Percentiles rank a stretch among this genome's conserved stretches.
These are phyloP conservation scores for Drosophila albomicans DNA, from an alignment of 1,140 invertebrate genomes.

Conservation along the genomic window DNA sequence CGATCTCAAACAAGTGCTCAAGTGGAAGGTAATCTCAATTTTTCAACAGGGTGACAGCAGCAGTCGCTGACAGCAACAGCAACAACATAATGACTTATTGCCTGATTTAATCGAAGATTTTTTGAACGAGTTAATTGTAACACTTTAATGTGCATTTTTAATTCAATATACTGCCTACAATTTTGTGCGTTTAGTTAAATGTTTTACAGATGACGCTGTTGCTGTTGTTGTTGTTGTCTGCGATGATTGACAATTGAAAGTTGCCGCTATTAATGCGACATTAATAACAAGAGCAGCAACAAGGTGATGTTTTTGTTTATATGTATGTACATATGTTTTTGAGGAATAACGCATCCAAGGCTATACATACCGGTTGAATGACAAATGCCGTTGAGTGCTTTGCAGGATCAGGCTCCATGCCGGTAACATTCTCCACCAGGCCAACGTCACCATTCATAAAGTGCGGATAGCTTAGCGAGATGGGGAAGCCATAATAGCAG, in stretches of 20 bases:
- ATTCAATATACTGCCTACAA: constrained; percentile 43
- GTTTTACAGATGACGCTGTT: constrained; percentile 15
- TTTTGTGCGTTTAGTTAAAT: constrained; percentile 35
- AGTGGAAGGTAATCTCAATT: constrained; percentile 20
- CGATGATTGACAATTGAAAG: constrained; percentile 56
- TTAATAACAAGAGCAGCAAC: constrained; percentile 32
- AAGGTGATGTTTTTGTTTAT: constrained; percentile 7
- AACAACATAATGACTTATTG: constrained; percentile 10
- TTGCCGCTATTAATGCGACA: constrained; percentile 32
- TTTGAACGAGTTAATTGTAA: constrained; percentile 47
- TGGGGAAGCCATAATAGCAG: constrained; percentile 94
- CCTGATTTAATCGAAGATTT: constrained; percentile 32
- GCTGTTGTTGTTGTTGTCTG: constrained; percentile 1
- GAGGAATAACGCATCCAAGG: constrained; percentile 7
- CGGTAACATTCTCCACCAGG: constrained; percentile 89
- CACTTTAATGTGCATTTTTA: constrained; percentile 45
- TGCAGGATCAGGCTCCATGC: constrained; percentile 88
- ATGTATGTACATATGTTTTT: not conserved
- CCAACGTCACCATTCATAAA: constrained; percentile 91
- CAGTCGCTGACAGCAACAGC: constrained; percentile 12
- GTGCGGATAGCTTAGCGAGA: constrained; percentile 95
- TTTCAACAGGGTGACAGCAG: constrained; percentile 16
- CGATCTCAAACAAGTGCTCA: constrained; percentile 18
- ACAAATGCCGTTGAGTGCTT: constrained; percentile 90
- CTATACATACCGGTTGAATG: constrained; percentile 89